Conservation (phyloP, 2,113 vertebrate species). For the Pteronura brasiliensis region DNA sequence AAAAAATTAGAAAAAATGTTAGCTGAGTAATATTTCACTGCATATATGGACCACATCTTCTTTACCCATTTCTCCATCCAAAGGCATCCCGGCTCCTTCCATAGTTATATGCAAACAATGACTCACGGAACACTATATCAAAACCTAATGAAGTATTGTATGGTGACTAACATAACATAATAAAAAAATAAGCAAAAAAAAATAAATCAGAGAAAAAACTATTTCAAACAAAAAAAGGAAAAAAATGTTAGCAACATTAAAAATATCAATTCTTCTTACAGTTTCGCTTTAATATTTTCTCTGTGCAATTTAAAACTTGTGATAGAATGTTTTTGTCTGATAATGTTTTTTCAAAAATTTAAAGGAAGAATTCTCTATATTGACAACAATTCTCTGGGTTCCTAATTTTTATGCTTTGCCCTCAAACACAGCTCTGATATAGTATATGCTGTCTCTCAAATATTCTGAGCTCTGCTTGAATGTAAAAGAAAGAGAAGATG, state of each 20-base stretch:
- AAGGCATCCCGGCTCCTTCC: no score
- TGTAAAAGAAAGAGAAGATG: not conserved
- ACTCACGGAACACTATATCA: no score
- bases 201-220: no score
- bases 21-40: no score
- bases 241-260: not conserved
- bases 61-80: no score
- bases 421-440: not conserved
- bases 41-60: no score
- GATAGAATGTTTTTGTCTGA: not conserved
- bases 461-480: not conserved
- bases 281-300: not conserved
- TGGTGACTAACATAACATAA: no score
- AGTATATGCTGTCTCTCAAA: not conserved
- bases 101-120: no score
- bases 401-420: not conserved
- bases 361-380: not conserved
- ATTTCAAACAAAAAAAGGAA: not conserved
- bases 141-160: no score
- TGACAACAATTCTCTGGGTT: not conserved
- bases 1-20: not conserved
- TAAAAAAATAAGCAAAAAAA: no score
- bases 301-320: not conserved
- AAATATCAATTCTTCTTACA: not conserved
- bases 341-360: not conserved